phyloP scores from a whole-genome alignment of 2,888 invertebrate genomes.

The Ischnus inquisitorius region DNA sequence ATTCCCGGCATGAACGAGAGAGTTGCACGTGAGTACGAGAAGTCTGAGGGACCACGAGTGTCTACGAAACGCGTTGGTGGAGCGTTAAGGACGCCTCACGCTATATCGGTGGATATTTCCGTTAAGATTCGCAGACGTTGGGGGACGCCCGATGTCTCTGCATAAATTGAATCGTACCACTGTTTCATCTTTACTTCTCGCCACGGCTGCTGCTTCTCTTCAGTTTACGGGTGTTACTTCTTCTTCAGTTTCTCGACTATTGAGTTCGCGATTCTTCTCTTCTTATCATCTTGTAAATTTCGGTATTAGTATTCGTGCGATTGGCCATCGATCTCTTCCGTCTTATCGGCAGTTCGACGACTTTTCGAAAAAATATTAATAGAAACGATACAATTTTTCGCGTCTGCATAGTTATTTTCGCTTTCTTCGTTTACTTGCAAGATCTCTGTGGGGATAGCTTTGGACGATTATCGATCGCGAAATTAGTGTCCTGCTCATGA shows the following conservation, averaged over 20 bases:
- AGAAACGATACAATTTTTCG: neutral
- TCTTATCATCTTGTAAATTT: neutral
- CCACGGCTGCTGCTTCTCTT: constrained; percentile 2
- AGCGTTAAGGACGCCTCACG: constrained; percentile 10
- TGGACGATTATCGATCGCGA: constrained; percentile 5
- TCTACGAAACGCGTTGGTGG: neutral
- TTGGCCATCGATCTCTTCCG: neutral
- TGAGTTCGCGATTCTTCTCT: too few species aligned
- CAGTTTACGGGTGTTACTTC: too few species aligned
- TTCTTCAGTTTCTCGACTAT: too few species aligned
- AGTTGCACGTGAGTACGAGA: neutral
- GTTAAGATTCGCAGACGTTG: constrained; percentile 39
- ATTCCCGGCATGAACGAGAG: constrained; percentile 17
- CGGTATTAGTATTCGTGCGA: neutral
- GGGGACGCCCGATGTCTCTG: neutral
- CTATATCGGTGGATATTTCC: constrained; percentile 30
- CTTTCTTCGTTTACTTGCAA: neutral
- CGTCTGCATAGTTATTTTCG: neutral
- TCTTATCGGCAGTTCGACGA: neutral
- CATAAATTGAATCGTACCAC: constrained; percentile 18
- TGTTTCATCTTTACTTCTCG: neutral
- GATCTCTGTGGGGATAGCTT: constrained; percentile 4
- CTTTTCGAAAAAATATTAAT: too few species aligned
- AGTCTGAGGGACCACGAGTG: too few species aligned
- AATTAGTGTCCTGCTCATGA: neutral